Conservation (phyloP, 30 jellyfish, hydroid and myxozoan genomes). For the Sanderia malayensis region DNA sequence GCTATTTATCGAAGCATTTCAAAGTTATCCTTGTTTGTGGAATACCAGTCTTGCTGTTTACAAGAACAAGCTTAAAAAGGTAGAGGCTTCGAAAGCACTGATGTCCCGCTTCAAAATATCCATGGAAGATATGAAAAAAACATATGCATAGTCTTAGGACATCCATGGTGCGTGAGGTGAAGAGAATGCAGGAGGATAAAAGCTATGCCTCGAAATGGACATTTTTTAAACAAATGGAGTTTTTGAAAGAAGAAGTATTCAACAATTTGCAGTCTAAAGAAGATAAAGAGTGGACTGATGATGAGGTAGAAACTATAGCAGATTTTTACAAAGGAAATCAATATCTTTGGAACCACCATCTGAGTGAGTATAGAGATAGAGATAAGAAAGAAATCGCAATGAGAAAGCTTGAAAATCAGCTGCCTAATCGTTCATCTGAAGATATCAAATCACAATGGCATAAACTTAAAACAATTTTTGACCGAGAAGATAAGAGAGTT, state of each 20-base stretch:
- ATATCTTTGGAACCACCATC: background rate
- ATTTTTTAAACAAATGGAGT: background rate
- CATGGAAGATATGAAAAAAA: background rate
- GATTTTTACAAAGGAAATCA: background rate
- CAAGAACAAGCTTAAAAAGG: no score
- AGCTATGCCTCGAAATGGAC: background rate
- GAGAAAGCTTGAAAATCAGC: background rate
- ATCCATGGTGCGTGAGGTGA: background rate
- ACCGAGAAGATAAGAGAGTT: background rate
- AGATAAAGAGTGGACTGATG: background rate
- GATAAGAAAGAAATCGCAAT: background rate
- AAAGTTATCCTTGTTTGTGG: background rate
- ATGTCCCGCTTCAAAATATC: no score
- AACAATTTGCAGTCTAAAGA: background rate
- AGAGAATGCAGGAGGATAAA: background rate
- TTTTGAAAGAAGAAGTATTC: background rate
- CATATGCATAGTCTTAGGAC: background rate
- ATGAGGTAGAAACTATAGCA: background rate
- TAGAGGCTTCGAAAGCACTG: no score
- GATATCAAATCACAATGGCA: background rate
- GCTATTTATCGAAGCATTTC: background rate
- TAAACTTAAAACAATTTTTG: background rate
- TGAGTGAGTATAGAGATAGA: background rate
- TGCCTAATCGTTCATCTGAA: background rate
- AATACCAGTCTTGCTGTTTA: no score